Base-by-base conservation (phyloP, 2,113 vertebrate species). In the Cheirogaleus medius region DNA sequence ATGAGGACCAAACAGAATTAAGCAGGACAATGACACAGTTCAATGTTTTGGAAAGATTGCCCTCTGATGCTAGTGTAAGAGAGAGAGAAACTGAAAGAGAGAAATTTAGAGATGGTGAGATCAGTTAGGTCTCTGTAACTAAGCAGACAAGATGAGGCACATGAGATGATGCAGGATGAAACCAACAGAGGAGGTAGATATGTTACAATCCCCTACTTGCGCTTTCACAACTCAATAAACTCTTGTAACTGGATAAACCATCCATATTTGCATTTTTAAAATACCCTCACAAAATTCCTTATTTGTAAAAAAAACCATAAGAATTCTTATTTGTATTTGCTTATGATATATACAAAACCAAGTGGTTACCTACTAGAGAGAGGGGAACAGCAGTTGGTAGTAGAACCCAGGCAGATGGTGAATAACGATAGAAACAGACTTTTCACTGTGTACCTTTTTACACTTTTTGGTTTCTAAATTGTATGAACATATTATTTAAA, bases 321-420 rank as follows among this genome's bases (percentile, higher is more conserved):
- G 5, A 49, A 29, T 69, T 27, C 39, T 77, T 90, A 37, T 60
- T 92, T 90, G 11, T 69, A 84, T 84, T 76, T 94, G 68, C 88
- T 95, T 80, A 80, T 86, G 17, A 86, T 42, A 92, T 37, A 68
- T 71, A 81, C 63, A 84, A 92, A 95, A 95, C 11, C 5, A 90
- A 90, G 47, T 78, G 34, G 25, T 63, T 76, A 90, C 29, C 23
- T 44, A 49, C 0, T 34, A 17, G 37, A 37, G 54, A 56, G 47
- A 56, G 58, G 39, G 39, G 4, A 89, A 32, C 7, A 94, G 21
- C 8, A 20, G 27, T 13, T 52, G 13, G 34, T 27, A 5, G 39
- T 29, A 91, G 49, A 58, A 44, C 20, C 17, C 5, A 87, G 34
- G n/a, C 15, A 95, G n/a, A 80, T 39, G 18, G 27, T 18, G 17